Base-by-base conservation (phyloP, 1,140 invertebrate species). In the Orius insidiosus region DNA sequence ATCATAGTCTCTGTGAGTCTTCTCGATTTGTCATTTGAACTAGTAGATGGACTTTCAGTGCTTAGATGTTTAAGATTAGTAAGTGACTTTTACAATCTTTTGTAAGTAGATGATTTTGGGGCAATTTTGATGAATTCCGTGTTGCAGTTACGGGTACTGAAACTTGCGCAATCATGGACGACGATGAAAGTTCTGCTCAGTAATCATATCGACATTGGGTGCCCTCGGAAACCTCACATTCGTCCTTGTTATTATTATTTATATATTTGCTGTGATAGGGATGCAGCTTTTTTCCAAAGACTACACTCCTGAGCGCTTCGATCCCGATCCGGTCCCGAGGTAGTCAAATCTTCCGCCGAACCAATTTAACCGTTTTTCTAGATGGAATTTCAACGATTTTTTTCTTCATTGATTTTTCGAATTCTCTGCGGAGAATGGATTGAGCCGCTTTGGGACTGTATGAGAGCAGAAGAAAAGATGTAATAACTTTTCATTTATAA, bases 241-340 rank as follows among this genome's bases (percentile, higher is more conserved):
- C 56, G 85, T 92, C 46, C 71, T 92, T 59, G 78, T 87, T 52
- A 89, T 90, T 65, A 84, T 92, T 57, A 88, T 92, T 63, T 92
- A 90, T 64, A 90, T 90, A 63, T 92, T 92, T 62, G 85, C 87
- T 60, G 84, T 90, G 43, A 85, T 92, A 54, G 87, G 87, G 47
- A 90, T 92, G 84, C 86, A 92, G 62, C 66, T 92, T 31, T 89
- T 92, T 60, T 84, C 85, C 47, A 87, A 85, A 58, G 83, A 86
- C 54, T 92, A 90, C 56, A 82, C 78, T 8, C 67, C 71, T 14
- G 81, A 85, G 47, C 86, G 85, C 60, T 90, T 92, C 57, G 73
- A 76, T 56, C 84, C 81, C 6, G 85, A 88, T 64, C 80, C 83
- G 43, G 80, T 90, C 52, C 87, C 87, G 47, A 83, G 85, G 81